Conservation (phyloP, 2,797 vertebrate species). For the Ataeniobius toweri region DNA sequence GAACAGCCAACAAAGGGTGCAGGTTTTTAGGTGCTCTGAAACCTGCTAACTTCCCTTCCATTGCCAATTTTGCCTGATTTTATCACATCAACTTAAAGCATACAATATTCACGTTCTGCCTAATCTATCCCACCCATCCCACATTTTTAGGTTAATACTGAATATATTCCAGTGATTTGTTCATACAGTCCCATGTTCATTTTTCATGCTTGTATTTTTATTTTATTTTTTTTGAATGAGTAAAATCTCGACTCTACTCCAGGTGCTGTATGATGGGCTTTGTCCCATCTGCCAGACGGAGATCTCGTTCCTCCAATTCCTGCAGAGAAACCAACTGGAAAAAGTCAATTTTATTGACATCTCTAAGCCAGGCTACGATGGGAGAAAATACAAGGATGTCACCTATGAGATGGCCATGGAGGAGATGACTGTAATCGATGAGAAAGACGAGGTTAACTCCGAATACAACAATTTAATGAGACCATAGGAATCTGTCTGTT, state of each 20-base stretch:
- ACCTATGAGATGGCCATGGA: constrained; percentile 76
- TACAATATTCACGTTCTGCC: background rate
- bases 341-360: constrained; percentile 72
- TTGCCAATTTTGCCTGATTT: background rate
- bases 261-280: constrained; percentile 75
- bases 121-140: background rate
- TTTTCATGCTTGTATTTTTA: too few species aligned
- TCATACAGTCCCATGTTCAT: background rate
- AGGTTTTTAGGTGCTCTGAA: background rate
- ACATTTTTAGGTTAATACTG: background rate
- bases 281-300: constrained; percentile 76
- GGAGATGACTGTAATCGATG: constrained; percentile 78
- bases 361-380: constrained; percentile 62
- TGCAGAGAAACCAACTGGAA: constrained; percentile 54
- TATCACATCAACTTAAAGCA: background rate
- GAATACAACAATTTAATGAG: background rate
- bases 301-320: constrained; percentile 70
- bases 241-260: constrained; percentile 16
- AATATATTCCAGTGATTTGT: background rate
- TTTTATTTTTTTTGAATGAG: background rate
- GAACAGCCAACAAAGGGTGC: background rate
- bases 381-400: constrained; percentile 55
- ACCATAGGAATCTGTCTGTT: background rate
- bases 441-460: constrained; percentile 49
- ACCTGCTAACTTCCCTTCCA: background rate